A percentile compares a stretch with the other conserved stretches of the same genome.
Conservation (phyloP, 2,888 invertebrate genomes). For the Himalopsyche tibetana region DNA sequence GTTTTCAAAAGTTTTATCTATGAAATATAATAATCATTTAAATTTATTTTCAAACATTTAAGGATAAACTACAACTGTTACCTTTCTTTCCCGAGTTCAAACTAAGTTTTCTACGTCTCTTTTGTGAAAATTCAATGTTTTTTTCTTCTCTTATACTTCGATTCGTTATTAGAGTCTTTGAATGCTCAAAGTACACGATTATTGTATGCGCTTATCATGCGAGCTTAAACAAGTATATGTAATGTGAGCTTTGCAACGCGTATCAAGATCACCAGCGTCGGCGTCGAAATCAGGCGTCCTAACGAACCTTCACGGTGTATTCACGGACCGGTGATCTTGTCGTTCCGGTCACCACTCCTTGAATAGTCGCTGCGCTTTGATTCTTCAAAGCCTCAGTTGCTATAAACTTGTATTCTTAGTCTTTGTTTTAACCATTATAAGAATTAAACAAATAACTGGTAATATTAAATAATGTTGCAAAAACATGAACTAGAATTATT, state of each 20-base stretch:
- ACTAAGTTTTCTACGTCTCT: no score
- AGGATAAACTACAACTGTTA: no score
- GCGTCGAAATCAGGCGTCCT: slow-evolving; percentile 21
- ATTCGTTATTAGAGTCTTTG: neutral
- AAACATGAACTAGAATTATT: no score
- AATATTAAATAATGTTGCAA: no score
- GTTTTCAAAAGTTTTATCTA: no score
- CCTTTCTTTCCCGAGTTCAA: no score
- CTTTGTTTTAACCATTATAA: no score
- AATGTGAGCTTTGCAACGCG: neutral
- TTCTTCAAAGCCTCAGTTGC: neutral
- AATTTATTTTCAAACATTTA: no score
- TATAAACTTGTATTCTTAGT: neutral
- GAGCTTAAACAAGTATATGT: neutral
- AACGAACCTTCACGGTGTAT: slow-evolving; percentile 36
- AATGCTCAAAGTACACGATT: neutral
- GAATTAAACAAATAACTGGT: no score
- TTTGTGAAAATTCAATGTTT: no score
- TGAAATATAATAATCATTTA: no score
- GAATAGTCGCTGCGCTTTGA: slow-evolving; percentile 5
- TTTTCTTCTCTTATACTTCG: no score
- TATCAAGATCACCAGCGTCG: neutral
- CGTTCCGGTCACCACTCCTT: slow-evolving; percentile 29
- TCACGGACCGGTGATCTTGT: slow-evolving; percentile 32
- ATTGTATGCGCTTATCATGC: neutral